Percentiles rank a stretch among this genome's conserved stretches.
phyloP scores from a whole-genome alignment of 1,140 invertebrate species.

The Brachionus plicatilis region DNA sequence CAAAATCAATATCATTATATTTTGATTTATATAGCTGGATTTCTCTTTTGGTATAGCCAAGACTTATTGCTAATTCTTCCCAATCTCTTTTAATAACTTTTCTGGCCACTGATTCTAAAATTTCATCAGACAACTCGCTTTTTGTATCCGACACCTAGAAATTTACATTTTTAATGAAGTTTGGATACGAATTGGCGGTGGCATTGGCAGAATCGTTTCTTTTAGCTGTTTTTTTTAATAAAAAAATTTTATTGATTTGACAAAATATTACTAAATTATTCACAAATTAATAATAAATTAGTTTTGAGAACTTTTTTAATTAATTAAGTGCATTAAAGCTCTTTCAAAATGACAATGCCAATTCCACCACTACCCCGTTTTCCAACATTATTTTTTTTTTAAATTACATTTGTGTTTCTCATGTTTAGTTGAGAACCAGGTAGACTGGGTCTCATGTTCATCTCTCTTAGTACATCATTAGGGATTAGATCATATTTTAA shows the following conservation, averaged over 20 bases:
- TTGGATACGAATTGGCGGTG: no score
- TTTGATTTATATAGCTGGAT: background rate
- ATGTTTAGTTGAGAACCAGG: slow-evolving; percentile 9
- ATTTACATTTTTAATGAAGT: background rate
- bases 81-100: slow-evolving; percentile 12
- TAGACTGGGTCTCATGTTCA: background rate
- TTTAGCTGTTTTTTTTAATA: no score
- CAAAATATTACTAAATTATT: background rate
- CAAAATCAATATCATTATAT: background rate
- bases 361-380: no score
- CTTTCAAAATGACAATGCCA: no score
- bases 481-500: slow-evolving; percentile 30
- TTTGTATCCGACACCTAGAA: background rate
- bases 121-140: background rate
- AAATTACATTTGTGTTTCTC: background rate
- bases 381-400: no score
- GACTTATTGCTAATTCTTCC: background rate
- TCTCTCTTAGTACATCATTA: background rate
- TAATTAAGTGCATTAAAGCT: no score
- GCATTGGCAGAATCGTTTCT: no score
- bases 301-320: no score
- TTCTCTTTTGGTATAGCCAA: slow-evolving; percentile 4
- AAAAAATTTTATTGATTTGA: no score
- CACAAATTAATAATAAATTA: no score
- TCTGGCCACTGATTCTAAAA: background rate